phyloP scores from a whole-genome alignment of 2,797 vertebrate genomes.

The Hyperoplus immaculatus region DNA sequence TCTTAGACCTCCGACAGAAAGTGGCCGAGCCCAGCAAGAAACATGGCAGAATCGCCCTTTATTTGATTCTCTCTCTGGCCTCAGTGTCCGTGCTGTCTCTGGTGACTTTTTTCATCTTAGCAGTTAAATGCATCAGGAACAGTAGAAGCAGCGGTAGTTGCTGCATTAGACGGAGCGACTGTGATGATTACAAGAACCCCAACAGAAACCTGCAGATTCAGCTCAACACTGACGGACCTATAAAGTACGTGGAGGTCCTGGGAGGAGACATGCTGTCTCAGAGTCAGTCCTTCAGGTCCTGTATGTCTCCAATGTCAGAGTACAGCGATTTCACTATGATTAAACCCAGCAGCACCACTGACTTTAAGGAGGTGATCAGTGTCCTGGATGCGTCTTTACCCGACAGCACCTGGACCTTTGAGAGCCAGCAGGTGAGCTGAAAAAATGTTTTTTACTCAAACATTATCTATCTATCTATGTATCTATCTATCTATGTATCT shows the following conservation, averaged over 20 bases:
- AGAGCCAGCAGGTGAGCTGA: conserved; percentile 69
- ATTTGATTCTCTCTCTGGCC: conserved; percentile 72
- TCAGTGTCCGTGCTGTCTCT: conserved; percentile 70
- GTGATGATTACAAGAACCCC: conserved; percentile 72
- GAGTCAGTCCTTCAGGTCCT: conserved; percentile 79
- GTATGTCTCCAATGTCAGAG: conserved; percentile 76
- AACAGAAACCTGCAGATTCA: conserved; percentile 78
- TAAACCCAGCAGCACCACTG: conserved; percentile 79
- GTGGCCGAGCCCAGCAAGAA: conserved; percentile 49
- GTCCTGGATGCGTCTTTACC: conserved; percentile 68
- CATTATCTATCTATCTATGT: not conserved
- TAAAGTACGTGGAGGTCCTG: conserved; percentile 79
- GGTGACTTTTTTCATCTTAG: conserved; percentile 68
- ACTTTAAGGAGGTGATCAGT: conserved; percentile 77
- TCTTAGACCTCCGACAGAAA: conserved; percentile 61
- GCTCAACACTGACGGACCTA: conserved; percentile 77
- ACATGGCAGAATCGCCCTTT: conserved; percentile 65
- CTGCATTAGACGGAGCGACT: conserved; percentile 59
- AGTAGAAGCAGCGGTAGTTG: conserved; percentile 55
- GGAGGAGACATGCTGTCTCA: conserved; percentile 75
- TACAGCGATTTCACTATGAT: conserved; percentile 77
- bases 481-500: conserved; percentile 33
- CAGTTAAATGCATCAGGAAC: conserved; percentile 69
- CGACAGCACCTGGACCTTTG: conserved; percentile 68
- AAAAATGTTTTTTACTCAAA: not conserved